Evolutionary conservation across 2,113 vertebrate species (phyloP).

Genomic region (Forbesichthys papilliferus): DNA sequence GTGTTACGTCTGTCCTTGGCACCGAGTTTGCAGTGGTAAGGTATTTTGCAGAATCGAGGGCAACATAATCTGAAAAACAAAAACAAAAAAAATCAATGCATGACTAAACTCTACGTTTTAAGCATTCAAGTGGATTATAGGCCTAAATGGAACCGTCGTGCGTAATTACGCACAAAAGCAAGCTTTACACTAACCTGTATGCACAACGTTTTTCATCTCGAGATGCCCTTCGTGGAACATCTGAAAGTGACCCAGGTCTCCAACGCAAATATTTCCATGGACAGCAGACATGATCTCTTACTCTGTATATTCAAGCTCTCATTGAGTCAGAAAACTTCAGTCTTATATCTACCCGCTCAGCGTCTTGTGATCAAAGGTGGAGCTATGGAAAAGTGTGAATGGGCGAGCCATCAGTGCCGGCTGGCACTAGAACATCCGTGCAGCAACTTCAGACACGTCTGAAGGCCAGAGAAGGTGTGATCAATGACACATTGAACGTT

Average conservation of each 20-base stretch:
- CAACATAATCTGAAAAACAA: constrained; percentile 54
- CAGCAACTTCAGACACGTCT: constrained; percentile 66
- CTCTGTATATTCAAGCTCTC: constrained; percentile 7
- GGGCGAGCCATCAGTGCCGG: constrained; percentile 52
- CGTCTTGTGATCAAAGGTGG: constrained; percentile 71
- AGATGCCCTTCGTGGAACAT: constrained; percentile 58
- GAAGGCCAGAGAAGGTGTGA: constrained; percentile 68
- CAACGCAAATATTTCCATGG: constrained; percentile 56
- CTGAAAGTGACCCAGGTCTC: constrained; percentile 61
- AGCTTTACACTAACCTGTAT: constrained; percentile 58
- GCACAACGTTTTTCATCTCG: constrained; percentile 48
- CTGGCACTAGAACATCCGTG: constrained; percentile 63
- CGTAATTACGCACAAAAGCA: neutral
- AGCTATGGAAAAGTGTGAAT: constrained; percentile 65
- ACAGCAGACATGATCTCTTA: constrained; percentile 64
- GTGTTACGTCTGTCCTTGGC: constrained; percentile 58
- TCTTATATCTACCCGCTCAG: constrained; percentile 55
- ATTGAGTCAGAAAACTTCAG: neutral
- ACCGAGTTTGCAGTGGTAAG: constrained; percentile 41
- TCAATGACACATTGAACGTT: constrained; percentile 52
- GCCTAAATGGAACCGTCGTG: neutral
- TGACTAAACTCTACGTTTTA: neutral
- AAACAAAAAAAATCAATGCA: neutral
- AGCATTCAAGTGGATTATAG: neutral
- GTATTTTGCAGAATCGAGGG: constrained; percentile 43